Conservation (phyloP, 2,113 vertebrate species). For the Silurus glanis region DNA sequence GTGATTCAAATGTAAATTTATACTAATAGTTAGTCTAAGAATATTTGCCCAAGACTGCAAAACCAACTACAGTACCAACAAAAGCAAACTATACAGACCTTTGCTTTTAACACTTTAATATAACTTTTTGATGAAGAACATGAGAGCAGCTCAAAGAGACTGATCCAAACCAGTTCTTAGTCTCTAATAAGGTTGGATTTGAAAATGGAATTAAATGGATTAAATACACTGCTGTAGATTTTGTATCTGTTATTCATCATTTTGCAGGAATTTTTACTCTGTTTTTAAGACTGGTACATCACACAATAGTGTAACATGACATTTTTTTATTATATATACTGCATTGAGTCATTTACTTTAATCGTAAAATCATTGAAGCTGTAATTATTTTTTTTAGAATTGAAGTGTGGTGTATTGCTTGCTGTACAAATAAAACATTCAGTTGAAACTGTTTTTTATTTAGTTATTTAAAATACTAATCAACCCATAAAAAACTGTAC, state of each 20-base stretch:
- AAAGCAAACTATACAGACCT: background rate
- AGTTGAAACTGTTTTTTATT: background rate
- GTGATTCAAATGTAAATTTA: background rate
- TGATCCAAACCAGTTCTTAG: background rate
- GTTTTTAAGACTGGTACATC: background rate
- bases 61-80: background rate
- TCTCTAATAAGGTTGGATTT: background rate
- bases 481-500: background rate
- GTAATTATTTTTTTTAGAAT: background rate
- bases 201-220: background rate
- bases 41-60: background rate
- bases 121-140: background rate
- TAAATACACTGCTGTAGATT: background rate
- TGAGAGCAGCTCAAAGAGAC: background rate
- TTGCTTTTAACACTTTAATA: background rate
- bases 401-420: background rate
- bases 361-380: background rate
- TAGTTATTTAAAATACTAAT: background rate
- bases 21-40: background rate
- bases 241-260: background rate
- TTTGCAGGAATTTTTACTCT: background rate
- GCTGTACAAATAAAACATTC: background rate
- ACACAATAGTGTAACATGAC: background rate
- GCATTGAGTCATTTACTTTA: background rate
- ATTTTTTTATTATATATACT: background rate